A percentile compares a stretch with the other conserved stretches of the same genome.
phyloP scores from a whole-genome alignment of 2,888 invertebrate genomes.

The Diarsia rubi region DNA sequence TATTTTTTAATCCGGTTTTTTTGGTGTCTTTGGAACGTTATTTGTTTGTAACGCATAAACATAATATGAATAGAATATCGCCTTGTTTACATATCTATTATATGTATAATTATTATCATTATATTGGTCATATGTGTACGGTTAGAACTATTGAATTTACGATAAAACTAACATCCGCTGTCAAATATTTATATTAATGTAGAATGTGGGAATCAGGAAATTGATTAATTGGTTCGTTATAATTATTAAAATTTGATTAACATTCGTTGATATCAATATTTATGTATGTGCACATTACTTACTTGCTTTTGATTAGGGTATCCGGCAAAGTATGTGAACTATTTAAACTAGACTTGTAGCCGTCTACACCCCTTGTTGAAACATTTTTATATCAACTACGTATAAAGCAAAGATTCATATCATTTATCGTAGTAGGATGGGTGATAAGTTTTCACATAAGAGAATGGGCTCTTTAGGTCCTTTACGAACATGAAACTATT shows the following conservation, averaged over 20 bases:
- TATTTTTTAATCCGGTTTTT: conserved; percentile 43
- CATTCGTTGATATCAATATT: conserved; percentile 10
- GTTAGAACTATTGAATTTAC: conserved; percentile 52
- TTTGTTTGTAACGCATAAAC: neutral
- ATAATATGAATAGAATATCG: neutral
- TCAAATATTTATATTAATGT: conserved; percentile 77
- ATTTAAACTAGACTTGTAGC: neutral
- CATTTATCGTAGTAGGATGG: neutral
- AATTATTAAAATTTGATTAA: conserved; percentile 11
- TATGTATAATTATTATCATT: conserved; percentile 13
- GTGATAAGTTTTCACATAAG: neutral
- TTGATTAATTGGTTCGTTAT: conserved; percentile 57
- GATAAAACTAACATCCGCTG: conserved; percentile 74
- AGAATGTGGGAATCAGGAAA: conserved; percentile 80
- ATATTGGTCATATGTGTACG: conserved; percentile 1
- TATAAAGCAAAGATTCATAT: too few relatives aligned
- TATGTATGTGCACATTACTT: neutral
- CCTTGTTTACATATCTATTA: neutral
- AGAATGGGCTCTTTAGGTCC: neutral
- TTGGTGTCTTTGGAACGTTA: neutral
- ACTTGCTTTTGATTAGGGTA: neutral
- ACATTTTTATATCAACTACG: neutral
- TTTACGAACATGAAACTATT: too few relatives aligned
- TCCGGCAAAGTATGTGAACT: neutral
- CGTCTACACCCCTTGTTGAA: neutral